A percentile compares a stretch with the other conserved stretches of the same genome.
These are phyloP conservation scores for Labia minor DNA, from an alignment of 2,888 invertebrate genomes.

Conservation along the genomic window DNA sequence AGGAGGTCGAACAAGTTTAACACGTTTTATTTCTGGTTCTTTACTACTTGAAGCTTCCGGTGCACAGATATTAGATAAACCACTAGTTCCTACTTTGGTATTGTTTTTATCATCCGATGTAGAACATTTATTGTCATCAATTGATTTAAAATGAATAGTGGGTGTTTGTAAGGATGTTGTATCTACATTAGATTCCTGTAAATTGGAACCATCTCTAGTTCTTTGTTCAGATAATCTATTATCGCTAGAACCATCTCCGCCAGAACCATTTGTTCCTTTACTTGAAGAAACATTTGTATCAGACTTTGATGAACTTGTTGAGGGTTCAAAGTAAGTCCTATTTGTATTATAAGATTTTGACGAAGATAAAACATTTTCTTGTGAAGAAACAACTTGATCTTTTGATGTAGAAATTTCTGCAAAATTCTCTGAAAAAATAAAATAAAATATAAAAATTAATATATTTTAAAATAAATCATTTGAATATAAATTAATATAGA, in stretches of 20 bases:
- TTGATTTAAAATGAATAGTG: neutral
- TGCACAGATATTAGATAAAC: neutral
- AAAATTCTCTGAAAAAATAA: neutral
- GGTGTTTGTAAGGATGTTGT: neutral
- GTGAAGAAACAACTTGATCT: constrained; percentile 2
- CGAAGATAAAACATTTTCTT: neutral
- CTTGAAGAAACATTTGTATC: neutral
- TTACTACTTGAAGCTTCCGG: neutral
- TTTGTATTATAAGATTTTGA: neutral
- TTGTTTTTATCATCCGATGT: neutral
- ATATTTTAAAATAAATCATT: too few species aligned
- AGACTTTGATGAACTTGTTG: neutral
- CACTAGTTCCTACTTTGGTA: neutral
- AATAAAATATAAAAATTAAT: neutral
- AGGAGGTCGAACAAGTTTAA: neutral
- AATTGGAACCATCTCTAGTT: neutral
- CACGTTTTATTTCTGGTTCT: neutral
- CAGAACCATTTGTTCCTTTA: neutral
- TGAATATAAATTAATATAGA: too few species aligned
- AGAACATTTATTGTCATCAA: neutral
- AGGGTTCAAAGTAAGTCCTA: neutral
- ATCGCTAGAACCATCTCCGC: neutral
- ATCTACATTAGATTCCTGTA: constrained; percentile 1
- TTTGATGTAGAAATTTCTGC: constrained; percentile 5
- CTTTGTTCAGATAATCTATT: neutral